Evolutionary conservation across 2,797 vertebrate genomes (phyloP), one percentile per base, ranked within the genome.

Genomic region (Urophycis tenuis): DNA sequence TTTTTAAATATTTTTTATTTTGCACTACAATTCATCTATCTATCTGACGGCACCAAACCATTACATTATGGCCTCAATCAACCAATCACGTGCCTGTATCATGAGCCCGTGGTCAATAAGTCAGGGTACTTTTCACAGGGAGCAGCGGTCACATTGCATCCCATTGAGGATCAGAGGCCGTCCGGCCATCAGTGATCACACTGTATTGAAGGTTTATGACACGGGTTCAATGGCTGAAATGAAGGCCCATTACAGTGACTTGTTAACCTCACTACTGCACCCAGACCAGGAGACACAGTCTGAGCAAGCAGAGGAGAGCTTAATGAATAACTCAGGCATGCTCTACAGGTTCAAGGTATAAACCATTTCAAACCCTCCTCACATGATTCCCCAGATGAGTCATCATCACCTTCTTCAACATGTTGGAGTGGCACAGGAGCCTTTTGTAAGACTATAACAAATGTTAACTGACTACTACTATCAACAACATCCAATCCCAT

Each of bases 301-400:
- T 72, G 84, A 82, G 80, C 85, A 78, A 84, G 82, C 53, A 73
- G 74, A 70, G 72, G 72, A 72, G 80, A 75, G 78, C 82, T 89
- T 87, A 89, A 89, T 89, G 75, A 89, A 78, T 87, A 83, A 89
- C 87, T 67, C 60, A 19, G 45, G 19, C 19, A 22, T 8, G 22
- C 69, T 74, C 75, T 32, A 74, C 77, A 84, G 83, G 89, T 89
- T 88, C 88, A 91, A 90, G 82, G 89, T 87, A 71, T 87, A 83
- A 87, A 77, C 79, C 74, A 70, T 45, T 73, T 82, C 53, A 79
- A 71, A 35, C 10, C 71, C 31, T 82, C 81, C 31, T 83, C 81
- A 81, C 83, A 78, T 84, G 31, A 79, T 80, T 81, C 79, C 30
- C n/a, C 25, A 71, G 73, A 70, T 39, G 74, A 19, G 33, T 77